Evolutionary conservation across 2,888 invertebrate genomes (phyloP).

Genomic region (Eristalis intricaria): DNA sequence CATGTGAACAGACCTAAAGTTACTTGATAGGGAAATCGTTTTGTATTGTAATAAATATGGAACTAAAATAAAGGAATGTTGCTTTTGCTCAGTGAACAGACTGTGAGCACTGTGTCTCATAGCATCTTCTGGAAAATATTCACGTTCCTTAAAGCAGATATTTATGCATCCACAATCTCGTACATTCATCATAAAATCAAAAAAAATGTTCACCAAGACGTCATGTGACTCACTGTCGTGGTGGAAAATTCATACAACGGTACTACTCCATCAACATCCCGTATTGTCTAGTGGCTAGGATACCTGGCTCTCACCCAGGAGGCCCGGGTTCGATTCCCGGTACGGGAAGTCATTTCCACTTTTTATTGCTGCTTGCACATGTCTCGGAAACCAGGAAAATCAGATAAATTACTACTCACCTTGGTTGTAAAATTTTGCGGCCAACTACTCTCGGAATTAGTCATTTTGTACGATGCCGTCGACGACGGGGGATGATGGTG

Average conservation of each 20-base stretch:
- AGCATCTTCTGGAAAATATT: too few relatives aligned
- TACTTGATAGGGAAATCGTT: background rate
- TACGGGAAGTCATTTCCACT: slow-evolving; percentile 78
- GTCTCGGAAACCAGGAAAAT: background rate
- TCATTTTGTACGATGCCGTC: slow-evolving; percentile 79
- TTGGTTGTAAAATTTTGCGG: slow-evolving; percentile 79
- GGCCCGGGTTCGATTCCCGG: slow-evolving; percentile 82
- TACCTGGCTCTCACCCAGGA: slow-evolving; percentile 82
- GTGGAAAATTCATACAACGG: background rate
- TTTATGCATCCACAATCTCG: too few relatives aligned
- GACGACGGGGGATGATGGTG: slow-evolving; percentile 76
- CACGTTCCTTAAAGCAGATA: too few relatives aligned
- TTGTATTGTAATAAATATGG: too few relatives aligned
- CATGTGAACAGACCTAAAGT: too few relatives aligned
- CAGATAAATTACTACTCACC: slow-evolving; percentile 70
- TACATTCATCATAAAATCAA: too few relatives aligned
- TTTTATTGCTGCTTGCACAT: slow-evolving; percentile 1
- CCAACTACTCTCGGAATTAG: slow-evolving; percentile 80
- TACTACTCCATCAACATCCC: slow-evolving; percentile 74
- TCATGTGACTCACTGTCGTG: background rate
- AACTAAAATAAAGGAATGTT: too few relatives aligned
- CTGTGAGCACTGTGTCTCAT: too few relatives aligned
- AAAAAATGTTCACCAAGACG: too few relatives aligned
- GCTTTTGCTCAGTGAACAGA: too few relatives aligned
- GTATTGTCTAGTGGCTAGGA: slow-evolving; percentile 82